phyloP scores from a whole-genome alignment of 2,888 invertebrate species.

The Hyposoter dolosus region DNA sequence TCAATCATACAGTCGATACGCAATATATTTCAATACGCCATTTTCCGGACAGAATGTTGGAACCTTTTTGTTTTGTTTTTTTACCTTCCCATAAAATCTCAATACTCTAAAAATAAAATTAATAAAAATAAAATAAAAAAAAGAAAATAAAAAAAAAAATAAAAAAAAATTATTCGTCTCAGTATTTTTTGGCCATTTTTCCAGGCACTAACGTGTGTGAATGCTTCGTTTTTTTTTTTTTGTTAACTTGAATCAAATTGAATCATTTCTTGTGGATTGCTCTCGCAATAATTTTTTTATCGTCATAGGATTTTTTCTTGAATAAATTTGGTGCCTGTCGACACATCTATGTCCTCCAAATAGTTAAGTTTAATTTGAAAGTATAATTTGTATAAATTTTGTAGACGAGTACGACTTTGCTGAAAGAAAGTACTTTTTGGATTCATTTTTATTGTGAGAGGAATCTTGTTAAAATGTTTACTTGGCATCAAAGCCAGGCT shows the following conservation, averaged over 20 bases:
- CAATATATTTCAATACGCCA: not conserved
- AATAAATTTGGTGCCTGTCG: not conserved
- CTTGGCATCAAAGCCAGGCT: conserved; percentile 74
- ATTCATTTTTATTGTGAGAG: conserved; percentile 59
- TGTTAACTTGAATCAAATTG: not conserved
- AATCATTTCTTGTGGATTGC: not conserved
- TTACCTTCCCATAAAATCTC: not conserved
- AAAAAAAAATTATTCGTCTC: not conserved
- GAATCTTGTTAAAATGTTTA: conserved; percentile 75
- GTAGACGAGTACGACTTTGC: not conserved
- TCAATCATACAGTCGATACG: not conserved
- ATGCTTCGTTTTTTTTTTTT: not conserved
- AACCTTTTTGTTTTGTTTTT: too few relatives aligned
- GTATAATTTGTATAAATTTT: not conserved
- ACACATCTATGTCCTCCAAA: not conserved
- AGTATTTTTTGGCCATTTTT: not conserved
- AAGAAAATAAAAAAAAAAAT: too few relatives aligned
- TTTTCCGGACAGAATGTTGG: not conserved
- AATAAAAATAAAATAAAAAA: too few relatives aligned
- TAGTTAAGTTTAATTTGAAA: not conserved
- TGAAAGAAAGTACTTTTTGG: conserved; percentile 34
- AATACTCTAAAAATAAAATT: too few relatives aligned
- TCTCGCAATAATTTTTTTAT: not conserved
- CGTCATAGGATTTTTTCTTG: not conserved
- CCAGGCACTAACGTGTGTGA: not conserved